Evolutionary conservation across 2,888 invertebrate species (phyloP).

Genomic region (Tetanocera ferruginea): DNA sequence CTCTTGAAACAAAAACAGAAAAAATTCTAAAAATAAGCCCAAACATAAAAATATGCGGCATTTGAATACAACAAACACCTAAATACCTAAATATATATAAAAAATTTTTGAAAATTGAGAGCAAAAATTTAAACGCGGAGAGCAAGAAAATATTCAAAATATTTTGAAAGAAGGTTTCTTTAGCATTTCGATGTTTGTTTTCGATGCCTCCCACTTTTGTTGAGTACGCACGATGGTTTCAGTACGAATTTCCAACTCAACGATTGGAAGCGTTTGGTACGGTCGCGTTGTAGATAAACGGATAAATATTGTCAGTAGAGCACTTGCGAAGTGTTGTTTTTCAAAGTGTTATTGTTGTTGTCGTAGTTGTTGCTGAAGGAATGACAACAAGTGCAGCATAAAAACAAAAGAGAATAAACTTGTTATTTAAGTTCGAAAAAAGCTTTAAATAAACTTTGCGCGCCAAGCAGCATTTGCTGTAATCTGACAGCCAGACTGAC

Average conservation of each 20-base stretch:
- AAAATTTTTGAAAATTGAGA: background rate
- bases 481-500: background rate
- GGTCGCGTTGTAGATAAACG: no score
- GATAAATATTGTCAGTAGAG: no score
- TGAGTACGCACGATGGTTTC: background rate
- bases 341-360: no score
- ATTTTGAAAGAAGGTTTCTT: background rate
- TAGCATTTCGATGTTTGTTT: no score
- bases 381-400: no score
- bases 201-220: background rate
- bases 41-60: constrained; percentile 14
- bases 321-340: no score
- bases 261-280: background rate
- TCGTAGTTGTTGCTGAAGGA: background rate
- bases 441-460: background rate
- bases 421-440: no score
- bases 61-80: background rate
- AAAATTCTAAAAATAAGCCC: constrained; percentile 27
- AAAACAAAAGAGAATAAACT: no score
- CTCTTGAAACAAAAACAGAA: constrained; percentile 4
- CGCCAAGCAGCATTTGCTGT: background rate
- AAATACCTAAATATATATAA: background rate
- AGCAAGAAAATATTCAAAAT: background rate
- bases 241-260: constrained; percentile 1
- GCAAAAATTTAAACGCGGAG: background rate